phyloP scores from a whole-genome alignment of 2,888 invertebrate genomes.

The Drosophila mayaguana region DNA sequence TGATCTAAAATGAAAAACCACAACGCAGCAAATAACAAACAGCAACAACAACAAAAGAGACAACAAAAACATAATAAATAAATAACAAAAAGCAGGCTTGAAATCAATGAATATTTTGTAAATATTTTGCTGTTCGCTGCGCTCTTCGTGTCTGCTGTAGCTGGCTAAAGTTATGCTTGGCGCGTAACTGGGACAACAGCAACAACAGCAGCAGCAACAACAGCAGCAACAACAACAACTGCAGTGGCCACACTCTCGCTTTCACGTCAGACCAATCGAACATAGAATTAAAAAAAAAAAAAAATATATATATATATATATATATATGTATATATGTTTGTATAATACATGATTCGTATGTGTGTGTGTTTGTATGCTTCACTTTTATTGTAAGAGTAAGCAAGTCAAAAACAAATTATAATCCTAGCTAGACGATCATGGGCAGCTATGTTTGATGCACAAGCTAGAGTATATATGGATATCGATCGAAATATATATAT shows the following conservation, averaged over 20 bases:
- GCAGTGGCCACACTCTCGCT: slow-evolving; percentile 68
- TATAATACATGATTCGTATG: slow-evolving; percentile 14
- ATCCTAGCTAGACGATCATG: neutral
- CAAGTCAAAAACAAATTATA: neutral
- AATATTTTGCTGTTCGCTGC: slow-evolving; percentile 40
- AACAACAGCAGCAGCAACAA: slow-evolving; percentile 29
- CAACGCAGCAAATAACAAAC: slow-evolving; percentile 21
- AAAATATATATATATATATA: neutral
- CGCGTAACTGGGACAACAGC: slow-evolving; percentile 75
- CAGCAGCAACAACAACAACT: slow-evolving; percentile 23
- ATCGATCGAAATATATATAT: no score
- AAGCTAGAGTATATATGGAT: no score
- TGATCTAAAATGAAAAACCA: slow-evolving; percentile 55
- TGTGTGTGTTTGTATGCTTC: slow-evolving; percentile 3
- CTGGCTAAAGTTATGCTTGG: slow-evolving; percentile 74
- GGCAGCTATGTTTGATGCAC: no score
- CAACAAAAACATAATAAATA: neutral
- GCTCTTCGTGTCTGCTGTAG: slow-evolving; percentile 41
- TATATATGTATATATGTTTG: neutral
- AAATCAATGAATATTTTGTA: slow-evolving; percentile 71
- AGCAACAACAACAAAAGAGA: neutral
- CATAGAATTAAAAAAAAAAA: slow-evolving; percentile 61
- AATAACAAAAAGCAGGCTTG: slow-evolving; percentile 41
- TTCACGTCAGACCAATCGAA: slow-evolving; percentile 68
- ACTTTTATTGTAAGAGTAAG: neutral